Evolutionary conservation across 2,113 vertebrate genomes (phyloP).

Genomic region (Sinocyclocheilus grahami): DNA sequence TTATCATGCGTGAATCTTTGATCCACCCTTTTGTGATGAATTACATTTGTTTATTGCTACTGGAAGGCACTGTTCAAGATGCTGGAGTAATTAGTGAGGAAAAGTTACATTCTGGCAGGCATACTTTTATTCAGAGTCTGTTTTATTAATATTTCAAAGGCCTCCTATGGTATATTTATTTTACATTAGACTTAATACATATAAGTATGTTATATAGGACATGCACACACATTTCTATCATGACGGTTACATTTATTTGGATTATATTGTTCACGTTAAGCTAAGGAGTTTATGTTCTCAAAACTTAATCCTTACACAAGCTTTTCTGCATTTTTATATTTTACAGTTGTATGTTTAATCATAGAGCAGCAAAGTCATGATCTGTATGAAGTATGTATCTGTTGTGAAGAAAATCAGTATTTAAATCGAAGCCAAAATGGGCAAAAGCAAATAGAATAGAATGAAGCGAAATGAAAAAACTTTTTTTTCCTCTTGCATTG

Average conservation of each 20-base stretch:
- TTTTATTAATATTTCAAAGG: not conserved
- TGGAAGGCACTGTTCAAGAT: not conserved
- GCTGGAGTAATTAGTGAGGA: not conserved
- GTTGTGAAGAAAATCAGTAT: no score
- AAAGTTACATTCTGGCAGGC: not conserved
- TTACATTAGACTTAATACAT: not conserved
- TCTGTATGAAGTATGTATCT: no score
- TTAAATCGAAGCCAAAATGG: no score
- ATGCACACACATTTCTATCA: not conserved
- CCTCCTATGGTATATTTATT: not conserved
- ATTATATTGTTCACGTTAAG: not conserved
- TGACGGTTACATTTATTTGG: not conserved
- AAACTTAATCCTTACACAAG: not conserved
- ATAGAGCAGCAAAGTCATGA: no score
- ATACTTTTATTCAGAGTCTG: not conserved
- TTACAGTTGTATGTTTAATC: not conserved
- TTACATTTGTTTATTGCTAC: not conserved
- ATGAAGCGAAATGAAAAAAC: no score
- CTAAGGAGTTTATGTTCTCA: not conserved
- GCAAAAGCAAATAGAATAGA: no score
- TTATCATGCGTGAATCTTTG: not conserved
- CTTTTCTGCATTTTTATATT: not conserved
- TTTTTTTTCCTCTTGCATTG: no score
- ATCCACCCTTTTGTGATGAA: not conserved
- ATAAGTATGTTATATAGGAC: not conserved